Evolutionary conservation across 2,113 vertebrate genomes (phyloP).

Genomic region (Prunella himalayana): DNA sequence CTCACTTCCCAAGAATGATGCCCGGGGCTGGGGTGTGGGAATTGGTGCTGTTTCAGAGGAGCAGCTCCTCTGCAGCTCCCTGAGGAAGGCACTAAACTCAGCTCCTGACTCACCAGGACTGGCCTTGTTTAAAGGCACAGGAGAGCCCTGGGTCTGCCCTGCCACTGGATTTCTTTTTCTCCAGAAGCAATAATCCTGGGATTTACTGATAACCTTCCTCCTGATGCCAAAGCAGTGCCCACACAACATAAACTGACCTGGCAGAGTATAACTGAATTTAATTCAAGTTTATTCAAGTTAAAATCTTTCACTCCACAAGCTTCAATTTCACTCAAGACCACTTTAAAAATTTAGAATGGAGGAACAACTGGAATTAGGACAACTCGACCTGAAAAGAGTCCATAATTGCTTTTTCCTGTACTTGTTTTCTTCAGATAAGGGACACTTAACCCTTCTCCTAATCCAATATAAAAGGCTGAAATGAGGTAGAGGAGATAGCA

Average conservation of each 20-base stretch:
- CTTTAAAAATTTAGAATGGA: neutral
- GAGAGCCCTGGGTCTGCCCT: neutral
- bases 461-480: neutral
- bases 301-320: neutral
- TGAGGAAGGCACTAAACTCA: constrained; percentile 53
- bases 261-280: neutral
- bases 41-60: constrained; percentile 38
- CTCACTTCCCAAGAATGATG: constrained; percentile 71
- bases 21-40: constrained; percentile 63
- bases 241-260: neutral
- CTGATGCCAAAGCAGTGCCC: neutral
- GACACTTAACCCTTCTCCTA: neutral
- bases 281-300: neutral
- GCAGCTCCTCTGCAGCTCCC: constrained; percentile 53
- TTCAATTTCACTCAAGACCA: neutral
- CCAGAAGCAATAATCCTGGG: neutral
- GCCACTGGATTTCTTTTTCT: neutral
- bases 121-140: constrained; percentile 26
- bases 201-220: neutral
- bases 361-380: neutral
- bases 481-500: neutral
- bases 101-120: constrained; percentile 43
- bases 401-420: neutral
- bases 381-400: neutral
- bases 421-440: neutral